Conservation (phyloP, 2,797 vertebrate species). For the Urocyon cinereoargenteus region DNA sequence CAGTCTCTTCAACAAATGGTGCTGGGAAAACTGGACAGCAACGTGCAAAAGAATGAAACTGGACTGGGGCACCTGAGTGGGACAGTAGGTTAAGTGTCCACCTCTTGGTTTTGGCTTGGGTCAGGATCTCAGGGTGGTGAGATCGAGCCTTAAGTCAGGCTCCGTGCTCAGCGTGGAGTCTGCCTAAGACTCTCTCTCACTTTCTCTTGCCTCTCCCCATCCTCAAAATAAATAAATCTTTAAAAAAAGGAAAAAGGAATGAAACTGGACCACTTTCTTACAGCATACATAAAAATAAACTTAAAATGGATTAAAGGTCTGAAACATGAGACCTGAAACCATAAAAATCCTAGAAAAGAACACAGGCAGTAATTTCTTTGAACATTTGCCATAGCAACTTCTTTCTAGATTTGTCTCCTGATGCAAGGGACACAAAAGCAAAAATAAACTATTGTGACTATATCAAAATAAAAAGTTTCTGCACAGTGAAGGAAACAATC, state of each 20-base stretch:
- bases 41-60: too few relatives aligned
- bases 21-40: too few relatives aligned
- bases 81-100: too few relatives aligned
- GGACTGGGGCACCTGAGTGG: too few relatives aligned
- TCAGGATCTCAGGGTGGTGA: too few relatives aligned
- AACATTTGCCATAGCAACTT: not conserved
- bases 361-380: not conserved
- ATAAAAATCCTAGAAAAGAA: not conserved
- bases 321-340: not conserved
- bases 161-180: too few relatives aligned
- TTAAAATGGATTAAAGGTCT: not conserved
- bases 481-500: not conserved
- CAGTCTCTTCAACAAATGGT: too few relatives aligned
- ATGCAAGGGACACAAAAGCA: not conserved
- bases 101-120: too few relatives aligned
- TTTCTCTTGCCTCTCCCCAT: too few relatives aligned
- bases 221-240: too few relatives aligned
- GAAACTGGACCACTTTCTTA: not conserved
- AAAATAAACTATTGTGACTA: not conserved
- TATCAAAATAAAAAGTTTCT: not conserved
- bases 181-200: too few relatives aligned
- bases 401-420: not conserved
- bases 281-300: not conserved
- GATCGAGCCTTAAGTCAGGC: too few relatives aligned
- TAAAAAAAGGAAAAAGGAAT: not conserved